Evolutionary conservation across 2,113 vertebrate species (phyloP).

Genomic region (Cyprinus carpio): DNA sequence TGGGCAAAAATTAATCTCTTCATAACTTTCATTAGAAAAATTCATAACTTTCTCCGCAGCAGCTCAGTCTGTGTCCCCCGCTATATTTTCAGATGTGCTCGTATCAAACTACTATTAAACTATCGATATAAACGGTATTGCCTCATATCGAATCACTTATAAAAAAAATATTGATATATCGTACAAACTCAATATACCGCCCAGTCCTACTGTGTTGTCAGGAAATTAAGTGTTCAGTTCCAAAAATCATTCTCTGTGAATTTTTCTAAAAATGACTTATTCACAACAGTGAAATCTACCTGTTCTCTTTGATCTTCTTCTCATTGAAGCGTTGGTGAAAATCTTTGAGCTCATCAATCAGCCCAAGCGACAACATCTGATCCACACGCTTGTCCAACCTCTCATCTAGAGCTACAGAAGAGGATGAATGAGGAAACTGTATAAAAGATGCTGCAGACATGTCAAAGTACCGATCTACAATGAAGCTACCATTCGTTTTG

Average conservation of each 20-base stretch:
- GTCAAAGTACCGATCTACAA: neutral
- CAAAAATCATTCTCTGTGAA: neutral
- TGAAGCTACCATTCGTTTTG: slow-evolving; percentile 80
- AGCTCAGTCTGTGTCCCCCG: too few relatives aligned
- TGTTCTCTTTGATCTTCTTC: slow-evolving; percentile 79
- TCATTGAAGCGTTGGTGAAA: slow-evolving; percentile 89
- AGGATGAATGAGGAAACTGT: neutral
- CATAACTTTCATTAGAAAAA: too few relatives aligned
- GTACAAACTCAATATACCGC: too few relatives aligned
- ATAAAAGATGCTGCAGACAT: neutral
- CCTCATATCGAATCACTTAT: too few relatives aligned
- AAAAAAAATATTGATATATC: too few relatives aligned
- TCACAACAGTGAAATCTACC: slow-evolving; percentile 68
- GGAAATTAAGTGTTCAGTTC: neutral
- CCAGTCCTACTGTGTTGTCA: neutral
- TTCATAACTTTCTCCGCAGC: too few relatives aligned
- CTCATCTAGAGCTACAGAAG: slow-evolving; percentile 79
- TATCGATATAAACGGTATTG: too few relatives aligned
- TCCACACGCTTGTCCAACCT: slow-evolving; percentile 87
- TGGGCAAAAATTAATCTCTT: too few relatives aligned
- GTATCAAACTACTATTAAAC: too few relatives aligned
- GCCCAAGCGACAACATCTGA: slow-evolving; percentile 85
- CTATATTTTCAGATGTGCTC: too few relatives aligned
- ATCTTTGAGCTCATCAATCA: slow-evolving; percentile 87
- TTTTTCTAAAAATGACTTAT: neutral